Evolutionary conservation across 2,888 invertebrate genomes (phyloP), one percentile per base, ranked within the genome.

Genomic region (Octodonta nipae): DNA sequence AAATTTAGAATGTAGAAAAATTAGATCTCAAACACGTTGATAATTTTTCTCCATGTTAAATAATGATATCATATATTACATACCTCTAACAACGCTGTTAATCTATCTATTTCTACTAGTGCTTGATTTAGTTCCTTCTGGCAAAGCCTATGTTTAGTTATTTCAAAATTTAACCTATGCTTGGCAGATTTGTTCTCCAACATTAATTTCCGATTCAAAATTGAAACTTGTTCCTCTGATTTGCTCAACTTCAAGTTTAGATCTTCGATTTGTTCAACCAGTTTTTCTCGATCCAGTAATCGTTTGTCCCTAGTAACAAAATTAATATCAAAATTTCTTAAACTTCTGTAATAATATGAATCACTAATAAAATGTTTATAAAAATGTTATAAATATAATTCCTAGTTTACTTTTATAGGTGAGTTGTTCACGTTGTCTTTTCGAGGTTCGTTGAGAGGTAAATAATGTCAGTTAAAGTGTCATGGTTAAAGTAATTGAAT

Each of bases 101-200:
- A 55, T 42, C 66, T 68, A 41, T 73, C 71, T 32, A 77, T 68
- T 52, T 77, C 77, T 6, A 54, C 64, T 31, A 73, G 63, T 2
- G 75, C 71, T 26, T 72, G 65, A 34, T 74, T 70, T 26, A 84
- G 61, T 39, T 79, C 75, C 25, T 71, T 70, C 42, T 80, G 68
- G 2, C 76, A 71, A 46, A 78, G 78, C 42, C 75, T 81, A 38
- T 77, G 74, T 44, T 78, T 81, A 32, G 66, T 66, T 32, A 76
- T 70, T 56, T 85, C 85, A 1, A 58, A 55, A 39, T 75, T 72
- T 10, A 84, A 55, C 51, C 81, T 78, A 43, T 80, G 77, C 35
- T 71, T 76, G 43, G 73, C 72, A 53, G 75, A 80, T 63, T 85
- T 86, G 2, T 70, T 68, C 55, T 85, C 84, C 17, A 86, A 60